Evolutionary conservation across 2,888 invertebrate genomes (phyloP), one percentile per base, ranked within the genome.

Genomic region (Mongoloraphidia duomilia): DNA sequence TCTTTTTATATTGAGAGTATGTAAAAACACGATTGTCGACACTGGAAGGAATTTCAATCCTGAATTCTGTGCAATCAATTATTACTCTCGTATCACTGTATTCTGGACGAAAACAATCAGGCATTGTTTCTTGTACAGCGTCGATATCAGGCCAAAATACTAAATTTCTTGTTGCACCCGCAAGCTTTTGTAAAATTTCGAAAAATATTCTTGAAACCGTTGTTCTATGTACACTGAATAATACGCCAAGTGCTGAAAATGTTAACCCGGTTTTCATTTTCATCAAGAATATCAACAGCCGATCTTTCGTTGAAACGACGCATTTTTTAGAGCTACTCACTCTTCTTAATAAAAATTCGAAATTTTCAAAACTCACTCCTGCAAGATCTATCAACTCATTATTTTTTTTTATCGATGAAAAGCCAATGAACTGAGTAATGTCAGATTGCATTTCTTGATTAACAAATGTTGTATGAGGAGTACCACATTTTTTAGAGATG

Each of bases 271-370:
- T 33, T 13, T 43, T 43, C 26, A 43, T 33, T 43, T 43, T 43
- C 43, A 43, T 43, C 34, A 43, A 43, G 34, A 43, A 43, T 8
- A 49, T 49, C 6, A 49, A 45, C 2, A 49, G 49, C 35, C 49
- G 12, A 13, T 49, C 36, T 49, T 49, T 49, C 14, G 41, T 44
- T 48, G 41, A 14, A 49, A n/a, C 34, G 9, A 10, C 40, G 14
- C 8, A 41, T 9, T 47, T 50, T 10, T 46, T 9, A n/a, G 39
- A 8, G 11, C 14, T 1, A 48, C 44, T 3, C 40, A 49, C n/a
- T 44, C 52, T 49, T 42, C 43, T 52, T 38, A 52, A 41, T 48
- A 53, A 47, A 41, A 53, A 50, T 40, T 44, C 38, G 50, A 55
- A 53, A 47, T 49, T 46, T 35, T 46, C 11, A 13, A 53, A 41